phyloP scores from a whole-genome alignment of 2,113 vertebrate genomes.

The Trogon melanurus region DNA sequence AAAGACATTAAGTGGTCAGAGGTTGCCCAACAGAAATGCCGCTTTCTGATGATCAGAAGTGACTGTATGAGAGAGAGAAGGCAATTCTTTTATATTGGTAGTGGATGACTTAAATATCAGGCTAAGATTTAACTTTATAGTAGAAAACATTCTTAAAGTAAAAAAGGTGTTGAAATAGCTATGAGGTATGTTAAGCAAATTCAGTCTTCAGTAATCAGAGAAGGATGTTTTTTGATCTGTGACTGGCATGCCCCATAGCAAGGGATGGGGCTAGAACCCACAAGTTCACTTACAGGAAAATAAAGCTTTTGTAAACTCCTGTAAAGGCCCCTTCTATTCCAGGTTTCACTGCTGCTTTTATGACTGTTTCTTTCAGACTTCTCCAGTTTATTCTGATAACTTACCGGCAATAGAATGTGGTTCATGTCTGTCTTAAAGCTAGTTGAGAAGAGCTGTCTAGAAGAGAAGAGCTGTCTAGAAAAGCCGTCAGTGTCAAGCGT shows the following conservation, averaged over 20 bases:
- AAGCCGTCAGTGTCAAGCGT: background rate
- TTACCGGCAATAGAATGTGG: rapidly evolving
- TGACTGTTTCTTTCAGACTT: background rate
- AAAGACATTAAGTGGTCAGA: background rate
- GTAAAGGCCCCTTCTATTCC: background rate
- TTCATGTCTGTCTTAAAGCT: background rate
- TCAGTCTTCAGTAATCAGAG: background rate
- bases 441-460: background rate
- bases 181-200: background rate
- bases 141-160: background rate
- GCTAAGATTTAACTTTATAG: background rate
- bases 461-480: background rate
- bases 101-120: background rate
- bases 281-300: background rate
- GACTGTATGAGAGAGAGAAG: background rate
- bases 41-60: background rate
- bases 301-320: background rate
- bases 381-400: background rate
- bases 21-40: background rate
- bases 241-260: background rate
- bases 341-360: background rate
- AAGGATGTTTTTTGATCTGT: background rate
- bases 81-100: background rate
- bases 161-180: background rate
- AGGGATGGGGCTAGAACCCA: background rate